Base-by-base conservation (phyloP, 2,888 invertebrate genomes). In the Rhimphoctona megacephalus region DNA sequence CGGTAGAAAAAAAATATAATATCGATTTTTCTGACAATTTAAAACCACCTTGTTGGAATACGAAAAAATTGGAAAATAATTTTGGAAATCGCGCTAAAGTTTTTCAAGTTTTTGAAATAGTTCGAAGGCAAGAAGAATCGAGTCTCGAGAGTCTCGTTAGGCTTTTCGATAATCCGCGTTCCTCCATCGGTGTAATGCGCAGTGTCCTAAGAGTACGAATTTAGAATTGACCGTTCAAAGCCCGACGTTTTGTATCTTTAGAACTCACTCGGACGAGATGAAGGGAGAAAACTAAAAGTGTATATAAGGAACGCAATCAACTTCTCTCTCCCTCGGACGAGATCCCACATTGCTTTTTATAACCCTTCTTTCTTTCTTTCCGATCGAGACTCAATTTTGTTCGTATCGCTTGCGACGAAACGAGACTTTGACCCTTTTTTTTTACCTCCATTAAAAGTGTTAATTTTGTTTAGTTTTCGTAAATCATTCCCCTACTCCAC, bases 161-260 rank as follows among this genome's bases (percentile, higher is more conserved):
- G 43, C 76, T 57, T 66, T 73, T 73, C 61, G 69, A 69, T 49
- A 33, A 69, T 78, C 70, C 46, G 70, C 46, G 70, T 49, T 72
- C n/a, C 36, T 52, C 52, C 57, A 22, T 49, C 33, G 54, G 36
- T 69, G 80, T 80, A n/a, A n/a, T n/a, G 70, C 61, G 80, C 80
- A 72, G 14, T 78, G 79, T 81, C 83, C 78, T 81, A 46, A 83
- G 82, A 82, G 85, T 87, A 84, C 88, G 46, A 73, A 88, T 87
- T 85, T 88, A 88, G 88, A 88, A 85, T 87, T 83, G 87, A 81
- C 73, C 85, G 81, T 81, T 87, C 76, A 83, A 83, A 84, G 87
- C 84, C 67, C 82, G 77, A 67, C 39, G 77, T 87, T 87, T 83
- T 52, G 87, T 87, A 87, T 88, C 88, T 88, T 87, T 86, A 85